Evolutionary conservation across 1,140 invertebrate species (phyloP), one percentile per base, ranked within the genome.

Genomic region (Tetranychus cinnabarinus): DNA sequence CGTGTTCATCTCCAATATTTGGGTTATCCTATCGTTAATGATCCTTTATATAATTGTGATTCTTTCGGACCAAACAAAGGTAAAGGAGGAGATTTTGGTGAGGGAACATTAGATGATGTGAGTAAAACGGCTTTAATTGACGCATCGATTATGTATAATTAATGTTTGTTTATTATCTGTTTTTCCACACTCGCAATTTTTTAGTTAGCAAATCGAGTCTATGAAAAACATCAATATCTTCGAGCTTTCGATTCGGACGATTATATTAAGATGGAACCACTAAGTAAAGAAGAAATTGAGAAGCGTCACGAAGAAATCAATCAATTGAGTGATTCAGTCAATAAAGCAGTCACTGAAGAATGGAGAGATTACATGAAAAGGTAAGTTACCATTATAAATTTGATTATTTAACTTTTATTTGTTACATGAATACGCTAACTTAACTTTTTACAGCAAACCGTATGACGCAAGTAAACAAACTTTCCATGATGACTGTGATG

Each of bases 1-100:
- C 78, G 95, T 63, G 90, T 98, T n/a, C 95, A 98, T 75, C 79
- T 97, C 46, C 95, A 98, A 72, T 98, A 87, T 74, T 77, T 97
- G 66, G 93, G 91, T 60, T 88, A 88, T 76, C 95, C 95, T 2
- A 95, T 98, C 60, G 81, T 93, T 2, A 97, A 97, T 71, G 95
- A 98, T 74, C 86, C 88, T 0, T 74, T 97, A 0, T 98, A 98
- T 75, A 93, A 95, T 72, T 86, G 88, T 71, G 15, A 61, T 45
- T 60, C 46, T 0, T 92, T 93, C 71, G 90, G 90, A 0, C 85
- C 86, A 0, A 75, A 84, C 37, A 91, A 91, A 68, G 93, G 92
- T 1, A 91, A 89, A 71, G 83, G 83, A 31, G 92, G 90, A 2
- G 81, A 88, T 66, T 85, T 89, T 64, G 58, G 55, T 31, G 90